A percentile compares a stretch with the other conserved stretches of the same genome.
These are phyloP conservation scores for Lutjanus campechanus DNA, from an alignment of 2,797 vertebrate species.

Conservation along the genomic window DNA sequence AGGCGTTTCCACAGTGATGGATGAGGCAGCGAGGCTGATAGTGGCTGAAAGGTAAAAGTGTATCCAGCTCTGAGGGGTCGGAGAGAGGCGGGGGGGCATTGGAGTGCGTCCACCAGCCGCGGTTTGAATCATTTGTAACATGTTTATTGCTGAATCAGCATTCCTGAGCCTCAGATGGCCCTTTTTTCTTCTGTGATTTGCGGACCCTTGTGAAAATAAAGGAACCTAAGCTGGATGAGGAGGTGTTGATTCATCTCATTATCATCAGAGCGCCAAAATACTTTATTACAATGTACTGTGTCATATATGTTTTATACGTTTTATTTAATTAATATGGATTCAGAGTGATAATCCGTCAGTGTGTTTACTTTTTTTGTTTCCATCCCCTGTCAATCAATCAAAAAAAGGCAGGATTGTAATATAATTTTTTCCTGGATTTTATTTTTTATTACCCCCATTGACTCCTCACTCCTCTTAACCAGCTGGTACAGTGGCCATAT, in stretches of 20 bases:
- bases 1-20: conserved; percentile 54
- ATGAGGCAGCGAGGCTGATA: conserved; percentile 50
- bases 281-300: not conserved
- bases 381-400: not conserved
- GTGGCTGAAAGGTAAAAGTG: conserved; percentile 70
- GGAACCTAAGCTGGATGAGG: conserved; percentile 1
- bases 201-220: conserved; percentile 30
- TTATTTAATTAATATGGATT: not conserved
- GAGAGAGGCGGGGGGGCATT: not conserved
- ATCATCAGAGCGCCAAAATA: not conserved
- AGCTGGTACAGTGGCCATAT: no score
- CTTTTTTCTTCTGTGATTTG: conserved; percentile 44
- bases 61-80: conserved; percentile 22
- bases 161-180: not conserved
- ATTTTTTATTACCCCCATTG: not conserved
- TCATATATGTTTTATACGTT: not conserved
- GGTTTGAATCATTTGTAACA: conserved; percentile 62
- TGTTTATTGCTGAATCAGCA: conserved; percentile 71
- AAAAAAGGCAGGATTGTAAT: not conserved
- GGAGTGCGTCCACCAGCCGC: conserved; percentile 20
- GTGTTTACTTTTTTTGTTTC: not conserved
- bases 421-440: not conserved
- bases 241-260: conserved; percentile 2
- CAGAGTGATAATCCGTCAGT: not conserved
- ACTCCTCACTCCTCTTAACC: no score